phyloP scores from a whole-genome alignment of 2,797 vertebrate species.

The Sciaenops ocellatus region DNA sequence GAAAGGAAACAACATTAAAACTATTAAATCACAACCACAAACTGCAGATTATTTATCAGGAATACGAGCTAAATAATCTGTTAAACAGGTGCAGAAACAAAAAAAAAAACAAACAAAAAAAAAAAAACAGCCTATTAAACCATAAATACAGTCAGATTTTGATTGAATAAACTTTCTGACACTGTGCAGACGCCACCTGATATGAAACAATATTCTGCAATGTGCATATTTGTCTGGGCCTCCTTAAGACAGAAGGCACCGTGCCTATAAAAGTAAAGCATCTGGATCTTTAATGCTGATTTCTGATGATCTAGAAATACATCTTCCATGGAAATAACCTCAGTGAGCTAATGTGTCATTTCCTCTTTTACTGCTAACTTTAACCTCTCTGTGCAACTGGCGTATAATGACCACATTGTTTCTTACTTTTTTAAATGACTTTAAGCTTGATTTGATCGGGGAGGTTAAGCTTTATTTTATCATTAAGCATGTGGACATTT shows the following conservation, averaged over 20 bases:
- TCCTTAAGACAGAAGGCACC: background rate
- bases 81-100: background rate
- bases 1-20: conserved; percentile 22
- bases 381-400: background rate
- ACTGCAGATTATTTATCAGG: background rate
- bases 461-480: conserved; percentile 2
- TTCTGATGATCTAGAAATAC: conserved; percentile 27
- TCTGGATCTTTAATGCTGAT: background rate
- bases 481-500: conserved; percentile 2
- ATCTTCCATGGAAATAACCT: conserved; percentile 1
- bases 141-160: background rate
- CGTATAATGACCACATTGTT: too few relatives aligned
- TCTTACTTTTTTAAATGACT: background rate
- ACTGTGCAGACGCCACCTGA: background rate
- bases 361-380: conserved; percentile 11
- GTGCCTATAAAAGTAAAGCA: background rate
- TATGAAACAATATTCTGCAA: background rate
- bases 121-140: background rate
- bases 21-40: conserved; percentile 1
- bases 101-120: conserved; percentile 8
- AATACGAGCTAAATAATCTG: background rate
- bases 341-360: background rate
- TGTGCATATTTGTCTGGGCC: background rate
- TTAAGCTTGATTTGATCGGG: background rate
- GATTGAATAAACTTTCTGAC: background rate